Evolutionary conservation across 1,140 invertebrate species (phyloP).

Genomic region (Drosophila arawakana): DNA sequence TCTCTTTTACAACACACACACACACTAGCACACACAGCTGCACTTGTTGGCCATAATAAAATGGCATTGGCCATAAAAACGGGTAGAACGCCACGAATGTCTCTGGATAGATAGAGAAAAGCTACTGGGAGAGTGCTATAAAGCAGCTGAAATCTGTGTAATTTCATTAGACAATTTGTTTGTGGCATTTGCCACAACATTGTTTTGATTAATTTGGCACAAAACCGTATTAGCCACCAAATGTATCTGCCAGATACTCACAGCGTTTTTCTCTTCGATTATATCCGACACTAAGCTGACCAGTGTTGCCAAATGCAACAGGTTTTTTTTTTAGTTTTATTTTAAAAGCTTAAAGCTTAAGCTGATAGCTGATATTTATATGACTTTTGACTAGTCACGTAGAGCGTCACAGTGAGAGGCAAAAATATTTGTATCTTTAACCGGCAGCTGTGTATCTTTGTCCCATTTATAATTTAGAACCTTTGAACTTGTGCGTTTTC

Average conservation of each 20-base stretch:
- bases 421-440: background rate
- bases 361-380: slow-evolving; percentile 15
- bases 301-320: slow-evolving; percentile 35
- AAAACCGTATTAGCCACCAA: slow-evolving; percentile 34
- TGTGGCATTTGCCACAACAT: slow-evolving; percentile 67
- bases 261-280: slow-evolving; percentile 21
- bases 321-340: background rate
- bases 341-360: slow-evolving; percentile 6
- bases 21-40: slow-evolving; percentile 43
- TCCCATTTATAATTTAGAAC: slow-evolving; percentile 3
- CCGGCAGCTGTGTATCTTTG: background rate
- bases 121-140: slow-evolving; percentile 5
- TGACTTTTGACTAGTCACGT: background rate
- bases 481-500: slow-evolving; percentile 44
- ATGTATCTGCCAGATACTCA: slow-evolving; percentile 26
- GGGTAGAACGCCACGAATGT: slow-evolving; percentile 6
- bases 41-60: slow-evolving; percentile 69
- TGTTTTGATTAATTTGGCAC: slow-evolving; percentile 76
- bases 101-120: background rate
- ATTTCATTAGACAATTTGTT: slow-evolving; percentile 67
- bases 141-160: slow-evolving; percentile 36
- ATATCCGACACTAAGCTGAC: slow-evolving; percentile 62
- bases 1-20: slow-evolving; percentile 20
- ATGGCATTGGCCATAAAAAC: slow-evolving; percentile 75
- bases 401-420: background rate